phyloP scores from a whole-genome alignment of 2,888 invertebrate species.

The Nematopogon swammerdamellus region DNA sequence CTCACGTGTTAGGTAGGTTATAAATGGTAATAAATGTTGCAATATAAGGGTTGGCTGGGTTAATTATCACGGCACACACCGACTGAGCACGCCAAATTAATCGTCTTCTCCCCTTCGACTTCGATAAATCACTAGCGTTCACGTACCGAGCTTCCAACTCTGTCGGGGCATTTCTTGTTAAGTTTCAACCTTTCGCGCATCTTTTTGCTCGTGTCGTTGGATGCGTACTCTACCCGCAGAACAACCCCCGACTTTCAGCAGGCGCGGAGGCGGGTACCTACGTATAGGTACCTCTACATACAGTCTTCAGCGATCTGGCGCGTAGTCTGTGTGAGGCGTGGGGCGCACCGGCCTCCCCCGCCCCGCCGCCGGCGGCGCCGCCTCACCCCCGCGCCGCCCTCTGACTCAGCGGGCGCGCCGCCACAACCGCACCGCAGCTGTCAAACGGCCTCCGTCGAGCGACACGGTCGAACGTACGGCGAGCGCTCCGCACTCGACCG shows the following conservation, averaged over 20 bases:
- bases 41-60: too few relatives aligned
- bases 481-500: slow-evolving; percentile 17
- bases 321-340: slow-evolving; percentile 5
- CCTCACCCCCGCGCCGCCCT: slow-evolving; percentile 12
- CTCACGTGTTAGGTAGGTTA: too few relatives aligned
- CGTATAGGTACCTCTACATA: too few relatives aligned
- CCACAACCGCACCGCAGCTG: slow-evolving; percentile 30
- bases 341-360: slow-evolving; percentile 24
- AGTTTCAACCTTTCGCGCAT: not conserved
- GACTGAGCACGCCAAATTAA: not conserved
- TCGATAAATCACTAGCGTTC: not conserved
- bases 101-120: not conserved
- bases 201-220: not conserved
- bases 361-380: slow-evolving; percentile 23
- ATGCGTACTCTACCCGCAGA: not conserved
- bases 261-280: slow-evolving; percentile 24
- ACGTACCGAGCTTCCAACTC: not conserved
- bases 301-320: slow-evolving; percentile 1
- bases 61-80: too few relatives aligned
- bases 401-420: slow-evolving; percentile 38
- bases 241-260: not conserved
- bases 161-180: not conserved
- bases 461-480: slow-evolving; percentile 43
- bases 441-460: slow-evolving; percentile 54
- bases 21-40: too few relatives aligned